phyloP scores from a whole-genome alignment of 1,140 invertebrate species.

The Dermatophagoides farinae region DNA sequence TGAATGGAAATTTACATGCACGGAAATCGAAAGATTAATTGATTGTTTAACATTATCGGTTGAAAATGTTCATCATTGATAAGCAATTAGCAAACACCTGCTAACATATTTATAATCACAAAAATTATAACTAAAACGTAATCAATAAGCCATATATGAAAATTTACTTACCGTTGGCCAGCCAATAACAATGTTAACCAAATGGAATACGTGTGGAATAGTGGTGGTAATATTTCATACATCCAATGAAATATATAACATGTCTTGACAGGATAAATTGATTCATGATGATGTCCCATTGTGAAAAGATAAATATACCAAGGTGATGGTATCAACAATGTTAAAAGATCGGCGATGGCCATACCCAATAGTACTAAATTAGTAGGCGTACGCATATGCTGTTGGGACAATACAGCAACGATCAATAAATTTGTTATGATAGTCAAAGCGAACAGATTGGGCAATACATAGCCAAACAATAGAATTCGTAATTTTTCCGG shows the following conservation, averaged over 20 bases:
- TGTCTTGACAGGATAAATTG: constrained; percentile 24
- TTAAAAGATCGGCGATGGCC: constrained; percentile 80
- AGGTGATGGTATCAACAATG: constrained; percentile 62
- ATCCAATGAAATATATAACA: constrained; percentile 51
- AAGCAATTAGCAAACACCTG: not conserved
- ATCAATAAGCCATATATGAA: no score
- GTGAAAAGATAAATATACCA: constrained; percentile 77
- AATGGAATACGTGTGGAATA: constrained; percentile 77
- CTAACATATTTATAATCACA: not conserved
- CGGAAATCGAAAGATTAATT: no score
- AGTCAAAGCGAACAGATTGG: constrained; percentile 61
- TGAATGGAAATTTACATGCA: not conserved
- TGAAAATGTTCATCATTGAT: constrained; percentile 4
- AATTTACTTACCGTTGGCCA: constrained; percentile 48
- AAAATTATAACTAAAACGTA: not conserved
- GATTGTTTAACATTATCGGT: no score
- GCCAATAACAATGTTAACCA: constrained; percentile 70
- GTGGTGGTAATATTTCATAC: constrained; percentile 51
- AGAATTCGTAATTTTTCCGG: constrained; percentile 40
- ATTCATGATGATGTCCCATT: constrained; percentile 55
- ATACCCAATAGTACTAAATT: constrained; percentile 51
- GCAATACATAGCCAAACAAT: constrained; percentile 52
- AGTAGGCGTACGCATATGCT: constrained; percentile 43
- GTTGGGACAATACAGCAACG: constrained; percentile 41
- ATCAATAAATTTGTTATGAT: constrained; percentile 76